These are phyloP conservation scores for Drosophila prostipennis DNA, from an alignment of 2,888 invertebrate genomes.

Conservation along the genomic window DNA sequence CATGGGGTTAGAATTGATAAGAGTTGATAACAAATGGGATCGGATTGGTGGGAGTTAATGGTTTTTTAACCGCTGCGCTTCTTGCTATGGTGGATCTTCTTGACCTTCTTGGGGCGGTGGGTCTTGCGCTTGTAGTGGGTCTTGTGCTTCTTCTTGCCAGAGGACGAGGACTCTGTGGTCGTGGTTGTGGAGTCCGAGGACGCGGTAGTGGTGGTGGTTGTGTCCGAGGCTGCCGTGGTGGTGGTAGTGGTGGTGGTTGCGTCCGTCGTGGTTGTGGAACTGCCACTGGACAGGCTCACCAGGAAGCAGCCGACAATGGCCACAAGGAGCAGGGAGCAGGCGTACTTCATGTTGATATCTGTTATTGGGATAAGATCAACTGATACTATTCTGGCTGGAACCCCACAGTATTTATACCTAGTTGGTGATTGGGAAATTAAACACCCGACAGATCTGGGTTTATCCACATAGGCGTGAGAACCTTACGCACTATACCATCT, in stretches of 20 bases:
- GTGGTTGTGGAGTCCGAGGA: slow-evolving; percentile 13
- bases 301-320: slow-evolving; percentile 25
- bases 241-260: slow-evolving; percentile 13
- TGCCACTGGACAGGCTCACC: background rate
- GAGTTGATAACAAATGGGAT: background rate
- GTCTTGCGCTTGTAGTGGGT: slow-evolving; percentile 1
- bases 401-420: slow-evolving; percentile 17
- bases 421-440: background rate
- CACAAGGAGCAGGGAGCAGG: slow-evolving; percentile 7
- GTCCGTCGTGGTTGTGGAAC: slow-evolving; percentile 6
- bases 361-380: slow-evolving; percentile 8
- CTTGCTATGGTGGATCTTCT: background rate
- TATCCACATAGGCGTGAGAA: slow-evolving; percentile 14
- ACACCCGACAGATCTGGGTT: background rate
- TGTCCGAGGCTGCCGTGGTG: slow-evolving; percentile 6
- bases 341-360: slow-evolving; percentile 18
- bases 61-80: slow-evolving; percentile 6
- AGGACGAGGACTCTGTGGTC: background rate
- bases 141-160: slow-evolving; percentile 13
- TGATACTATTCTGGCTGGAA: slow-evolving; percentile 11
- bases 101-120: slow-evolving; percentile 10
- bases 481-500: background rate
- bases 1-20: background rate
- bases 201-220: slow-evolving; percentile 2
- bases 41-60: too few species aligned